These are phyloP conservation scores for Muscina levida DNA, from an alignment of 2,888 invertebrate species.

Conservation along the genomic window DNA sequence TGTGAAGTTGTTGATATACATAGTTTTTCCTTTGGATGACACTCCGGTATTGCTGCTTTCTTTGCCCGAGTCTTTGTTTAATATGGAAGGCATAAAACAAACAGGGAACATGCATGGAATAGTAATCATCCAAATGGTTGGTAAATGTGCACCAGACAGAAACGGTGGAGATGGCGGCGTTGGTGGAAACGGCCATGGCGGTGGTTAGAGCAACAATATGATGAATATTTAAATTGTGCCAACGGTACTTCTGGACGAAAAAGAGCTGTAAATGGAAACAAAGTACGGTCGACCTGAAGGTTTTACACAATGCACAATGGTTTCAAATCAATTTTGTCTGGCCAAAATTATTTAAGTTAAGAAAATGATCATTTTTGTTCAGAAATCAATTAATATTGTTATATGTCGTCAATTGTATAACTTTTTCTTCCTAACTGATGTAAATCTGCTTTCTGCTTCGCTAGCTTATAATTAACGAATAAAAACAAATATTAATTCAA, in stretches of 20 bases:
- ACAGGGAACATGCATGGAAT: constrained; percentile 50
- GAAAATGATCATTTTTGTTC: too few relatives aligned
- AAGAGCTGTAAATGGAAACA: not conserved
- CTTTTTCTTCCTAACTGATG: too few relatives aligned
- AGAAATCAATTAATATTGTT: too few relatives aligned
- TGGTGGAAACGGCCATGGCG: not conserved
- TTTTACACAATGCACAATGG: not conserved
- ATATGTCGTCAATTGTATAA: too few relatives aligned
- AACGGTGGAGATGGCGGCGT: not conserved
- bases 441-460: too few relatives aligned
- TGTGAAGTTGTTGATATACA: constrained; percentile 21
- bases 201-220: constrained; percentile 26
- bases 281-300: not conserved
- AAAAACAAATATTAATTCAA: too few relatives aligned
- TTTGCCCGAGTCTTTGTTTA: constrained; percentile 10
- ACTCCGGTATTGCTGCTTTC: not conserved
- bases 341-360: too few relatives aligned
- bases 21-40: constrained; percentile 11
- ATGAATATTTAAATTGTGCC: constrained; percentile 47
- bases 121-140: constrained; percentile 49
- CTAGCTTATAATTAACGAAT: too few relatives aligned
- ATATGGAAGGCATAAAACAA: constrained; percentile 49
- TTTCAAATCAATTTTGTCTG: too few relatives aligned
- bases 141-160: constrained; percentile 11
- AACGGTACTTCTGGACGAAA: constrained; percentile 10